These are phyloP conservation scores for Actinia equina DNA, from an alignment of 64 coral and sea anemone genomes.

Conservation along the genomic window DNA sequence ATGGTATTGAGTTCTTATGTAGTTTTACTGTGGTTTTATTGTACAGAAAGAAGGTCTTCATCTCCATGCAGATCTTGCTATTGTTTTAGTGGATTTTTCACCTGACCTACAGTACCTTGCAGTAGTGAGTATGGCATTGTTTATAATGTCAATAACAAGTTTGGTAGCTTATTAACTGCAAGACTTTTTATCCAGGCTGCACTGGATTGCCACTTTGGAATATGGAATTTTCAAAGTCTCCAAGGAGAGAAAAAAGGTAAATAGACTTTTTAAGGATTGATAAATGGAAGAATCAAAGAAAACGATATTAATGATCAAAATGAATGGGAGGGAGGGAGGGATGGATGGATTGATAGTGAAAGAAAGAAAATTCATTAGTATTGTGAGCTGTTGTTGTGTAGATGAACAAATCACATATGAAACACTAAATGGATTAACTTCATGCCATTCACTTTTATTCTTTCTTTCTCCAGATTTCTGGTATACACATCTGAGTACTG, in stretches of 20 bases:
- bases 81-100: slow-evolving; percentile 58
- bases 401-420: too few relatives aligned
- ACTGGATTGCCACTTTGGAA: slow-evolving; percentile 62
- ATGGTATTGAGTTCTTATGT: too few relatives aligned
- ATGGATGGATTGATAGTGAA: too few relatives aligned
- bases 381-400: too few relatives aligned
- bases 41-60: background rate
- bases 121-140: slow-evolving; percentile 38
- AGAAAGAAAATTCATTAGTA: too few relatives aligned
- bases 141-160: background rate
- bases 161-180: background rate
- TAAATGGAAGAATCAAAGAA: background rate
- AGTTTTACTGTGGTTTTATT: background rate
- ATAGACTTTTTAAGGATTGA: background rate
- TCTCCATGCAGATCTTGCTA: slow-evolving; percentile 61
- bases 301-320: background rate
- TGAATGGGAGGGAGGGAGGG: too few relatives aligned
- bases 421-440: background rate
- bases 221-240: slow-evolving; percentile 49
- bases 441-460: background rate
- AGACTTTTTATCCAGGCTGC: slow-evolving; percentile 34
- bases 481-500: slow-evolving; percentile 49
- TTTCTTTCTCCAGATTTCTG: slow-evolving; percentile 32
- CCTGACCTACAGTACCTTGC: slow-evolving; percentile 30
- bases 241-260: slow-evolving; percentile 37